Evolutionary conservation across 2,888 invertebrate genomes (phyloP), one percentile per base, ranked within the genome.

Genomic region (Gryllus longicercus): DNA sequence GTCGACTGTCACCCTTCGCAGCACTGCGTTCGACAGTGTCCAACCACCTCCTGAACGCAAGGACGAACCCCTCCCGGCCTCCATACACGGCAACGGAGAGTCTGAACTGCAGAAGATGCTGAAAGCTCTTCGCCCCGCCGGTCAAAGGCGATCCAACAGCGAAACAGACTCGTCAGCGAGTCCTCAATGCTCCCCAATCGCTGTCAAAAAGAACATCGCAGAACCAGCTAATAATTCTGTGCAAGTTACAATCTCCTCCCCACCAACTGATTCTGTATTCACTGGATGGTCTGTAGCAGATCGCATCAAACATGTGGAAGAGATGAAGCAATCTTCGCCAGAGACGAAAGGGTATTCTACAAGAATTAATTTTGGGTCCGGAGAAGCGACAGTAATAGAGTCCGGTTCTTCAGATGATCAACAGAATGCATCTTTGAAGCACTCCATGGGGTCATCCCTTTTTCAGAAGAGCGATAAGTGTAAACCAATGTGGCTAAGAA

Each of bases 351-450:
- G 90, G 18, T 91, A 90, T 85, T 91, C 91, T 0, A 91, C 91
- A 0, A 91, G 90, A 84, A 89, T 91, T 79, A 91, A 91, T 85
- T 87, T 89, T 82, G 88, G 88, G 11, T 85, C 87, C 79, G 88
- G 87, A 3, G 87, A 88, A 82, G 86, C 87, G 1, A 88, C 86
- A 10, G 87, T 88, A 23, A 86, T 89, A 50, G 87, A 80, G 76
- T 23, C 51, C 11, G 74, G 78, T 51, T 74, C 50, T 18, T 74
- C 77, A 23, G 75, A 80, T 51, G 76, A 78, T 8, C 80, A 75
- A 23, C 77, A 63, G 77, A 50, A 78, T 16, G n/a, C 23, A 21
- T 14, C 14, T 21, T 23, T 75, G 25, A 25, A 25, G 10, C 51
- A 51, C 4, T n/a, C 49, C 8, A 12, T 23, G 1, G 51, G 51